A percentile compares a stretch with the other conserved stretches of the same genome.
phyloP scores from a whole-genome alignment of 2,888 invertebrate species.

The Baccha elongata region DNA sequence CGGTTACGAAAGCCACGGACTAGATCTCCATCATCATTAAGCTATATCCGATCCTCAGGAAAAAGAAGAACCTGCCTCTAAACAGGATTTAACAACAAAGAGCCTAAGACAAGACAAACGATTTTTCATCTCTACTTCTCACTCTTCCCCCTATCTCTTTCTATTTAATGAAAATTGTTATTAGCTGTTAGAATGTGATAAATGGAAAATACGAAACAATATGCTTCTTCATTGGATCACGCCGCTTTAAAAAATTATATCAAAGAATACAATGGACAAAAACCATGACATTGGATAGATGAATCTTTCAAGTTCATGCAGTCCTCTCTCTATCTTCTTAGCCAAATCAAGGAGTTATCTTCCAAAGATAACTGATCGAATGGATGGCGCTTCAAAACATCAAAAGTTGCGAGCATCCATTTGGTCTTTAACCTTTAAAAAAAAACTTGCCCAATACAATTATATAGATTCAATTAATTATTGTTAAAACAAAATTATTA shows the following conservation, averaged over 20 bases:
- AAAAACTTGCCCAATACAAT: constrained; percentile 67
- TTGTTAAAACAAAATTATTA: constrained; percentile 33
- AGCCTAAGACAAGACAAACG: constrained; percentile 74
- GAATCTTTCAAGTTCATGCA: background rate
- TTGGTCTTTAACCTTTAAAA: constrained; percentile 58
- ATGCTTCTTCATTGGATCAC: constrained; percentile 42
- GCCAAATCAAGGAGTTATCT: constrained; percentile 68
- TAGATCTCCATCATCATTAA: constrained; percentile 67
- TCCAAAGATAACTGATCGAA: constrained; percentile 53
- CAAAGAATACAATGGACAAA: constrained; percentile 17
- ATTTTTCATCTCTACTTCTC: constrained; percentile 48
- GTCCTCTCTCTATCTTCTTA: constrained; percentile 44
- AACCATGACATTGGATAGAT: constrained; percentile 49
- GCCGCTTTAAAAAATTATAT: constrained; percentile 42
- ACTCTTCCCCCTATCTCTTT: constrained; percentile 21
- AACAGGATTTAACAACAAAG: constrained; percentile 75
- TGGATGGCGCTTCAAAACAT: constrained; percentile 60
- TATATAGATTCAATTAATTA: constrained; percentile 63
- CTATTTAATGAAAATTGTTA: constrained; percentile 68
- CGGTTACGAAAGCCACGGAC: constrained; percentile 76
- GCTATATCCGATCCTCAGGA: constrained; percentile 65
- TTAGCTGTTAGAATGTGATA: constrained; percentile 81
- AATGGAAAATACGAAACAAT: constrained; percentile 72
- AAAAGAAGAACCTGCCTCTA: constrained; percentile 74
- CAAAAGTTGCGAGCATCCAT: constrained; percentile 58